Base-by-base conservation (phyloP, 2,888 invertebrate genomes). In the Vanessa cardui region DNA sequence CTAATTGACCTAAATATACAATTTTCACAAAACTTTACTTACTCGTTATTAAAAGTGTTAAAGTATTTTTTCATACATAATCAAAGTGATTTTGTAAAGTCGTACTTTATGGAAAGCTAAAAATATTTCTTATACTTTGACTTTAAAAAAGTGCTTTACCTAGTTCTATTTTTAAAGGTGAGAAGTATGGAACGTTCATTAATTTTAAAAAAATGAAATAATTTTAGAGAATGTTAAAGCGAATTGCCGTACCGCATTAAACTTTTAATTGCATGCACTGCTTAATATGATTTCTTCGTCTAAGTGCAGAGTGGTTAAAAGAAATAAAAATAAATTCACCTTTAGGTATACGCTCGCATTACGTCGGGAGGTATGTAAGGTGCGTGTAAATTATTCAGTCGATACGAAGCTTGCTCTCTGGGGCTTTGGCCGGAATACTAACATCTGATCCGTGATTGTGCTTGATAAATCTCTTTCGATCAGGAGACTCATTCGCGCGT, bases 361-460 rank as follows among this genome's bases (percentile, higher is more conserved):
- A 81, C 49, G 50, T 64, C 60, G 39, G 15, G 33, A 62, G 68
- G 66, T 69, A 66, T 56, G 83, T 81, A 83, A 83, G 83, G 80
- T 78, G 80, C 80, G 83, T 84, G 86, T 90, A 88, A 91, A 92
- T 92, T 90, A 92, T 91, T 91, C 89, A 90, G 84, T 81, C 79
- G 83, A 81, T 85, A 80, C 84, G 83, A 80, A 80, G 83, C 82
- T 78, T 82, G 82, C 86, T 88, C 87, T 81, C 86, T 66, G 73
- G 84, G 81, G 88, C 83, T 86, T 85, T 82, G 82, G 81, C 83
- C 80, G 82, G 89, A 91, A 91, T 90, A 90, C 88, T 85, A 88
- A 89, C 89, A 87, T 85, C 85, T 89, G 87, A 89, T 89, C 87
- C 85, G 86, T 88, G 91, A 91, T 90, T 89, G 88, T 84, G 82